These are phyloP conservation scores for Crocidura indochinensis DNA, from an alignment of 2,797 vertebrate species.

Conservation along the genomic window DNA sequence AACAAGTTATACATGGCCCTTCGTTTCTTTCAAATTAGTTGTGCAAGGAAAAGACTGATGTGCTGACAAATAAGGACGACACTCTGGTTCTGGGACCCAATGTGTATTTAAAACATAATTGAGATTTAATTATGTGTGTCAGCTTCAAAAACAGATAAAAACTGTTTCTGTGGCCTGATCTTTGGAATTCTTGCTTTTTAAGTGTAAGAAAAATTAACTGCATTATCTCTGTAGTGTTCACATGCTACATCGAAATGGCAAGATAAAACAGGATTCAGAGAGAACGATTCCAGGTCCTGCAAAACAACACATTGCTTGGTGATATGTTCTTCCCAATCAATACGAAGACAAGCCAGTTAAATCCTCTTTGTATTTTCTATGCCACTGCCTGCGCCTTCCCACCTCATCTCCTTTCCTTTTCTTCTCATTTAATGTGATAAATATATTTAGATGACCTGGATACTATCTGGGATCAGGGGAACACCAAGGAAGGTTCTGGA, in stretches of 20 bases:
- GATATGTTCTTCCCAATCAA: slow-evolving; percentile 58
- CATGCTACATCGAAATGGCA: slow-evolving; percentile 33
- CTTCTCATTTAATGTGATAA: background rate
- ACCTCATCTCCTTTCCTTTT: background rate
- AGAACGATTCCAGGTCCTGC: slow-evolving; percentile 34
- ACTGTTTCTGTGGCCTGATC: slow-evolving; percentile 65
- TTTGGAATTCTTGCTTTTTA: slow-evolving; percentile 57
- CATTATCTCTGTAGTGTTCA: slow-evolving; percentile 53
- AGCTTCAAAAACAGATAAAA: slow-evolving; percentile 70
- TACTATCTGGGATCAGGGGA: slow-evolving; percentile 51
- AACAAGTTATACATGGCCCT: slow-evolving; percentile 70
- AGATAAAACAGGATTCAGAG: slow-evolving; percentile 44
- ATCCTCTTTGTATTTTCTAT: background rate
- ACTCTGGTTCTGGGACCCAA: slow-evolving; percentile 66
- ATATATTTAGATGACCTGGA: slow-evolving; percentile 56
- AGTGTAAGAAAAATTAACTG: slow-evolving; percentile 60
- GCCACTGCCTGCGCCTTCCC: too few species aligned
- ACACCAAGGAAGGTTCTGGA: slow-evolving; percentile 23
- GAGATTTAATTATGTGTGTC: slow-evolving; percentile 78
- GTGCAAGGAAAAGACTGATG: slow-evolving; percentile 71
- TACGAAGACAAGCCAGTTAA: slow-evolving; percentile 60
- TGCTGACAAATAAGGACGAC: slow-evolving; percentile 80
- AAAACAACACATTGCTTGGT: slow-evolving; percentile 29
- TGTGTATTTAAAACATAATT: slow-evolving; percentile 75
- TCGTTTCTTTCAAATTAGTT: slow-evolving; percentile 79